Evolutionary conservation across 2,888 invertebrate genomes (phyloP).

Genomic region (Thymelicus sylvestris): DNA sequence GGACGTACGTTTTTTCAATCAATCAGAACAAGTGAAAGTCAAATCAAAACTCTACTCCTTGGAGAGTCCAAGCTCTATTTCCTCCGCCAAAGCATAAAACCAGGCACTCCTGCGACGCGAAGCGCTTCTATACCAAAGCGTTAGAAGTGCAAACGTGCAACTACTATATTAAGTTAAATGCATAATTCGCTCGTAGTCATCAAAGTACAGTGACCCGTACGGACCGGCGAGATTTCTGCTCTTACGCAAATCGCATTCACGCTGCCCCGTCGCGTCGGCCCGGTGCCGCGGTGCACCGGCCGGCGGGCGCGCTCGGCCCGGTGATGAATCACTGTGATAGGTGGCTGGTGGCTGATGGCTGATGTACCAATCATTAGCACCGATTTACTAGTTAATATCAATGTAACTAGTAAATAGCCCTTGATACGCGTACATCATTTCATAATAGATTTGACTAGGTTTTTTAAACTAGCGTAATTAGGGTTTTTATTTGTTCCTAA

Average conservation of each 20-base stretch:
- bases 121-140: neutral
- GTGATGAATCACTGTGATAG: conserved; percentile 33
- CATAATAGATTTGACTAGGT: too few relatives aligned
- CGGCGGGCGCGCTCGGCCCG: conserved; percentile 7
- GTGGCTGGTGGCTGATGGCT: conserved; percentile 4
- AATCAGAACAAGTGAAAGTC: too few relatives aligned
- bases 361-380: too few relatives aligned
- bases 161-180: conserved; percentile 15
- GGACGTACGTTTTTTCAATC: too few relatives aligned
- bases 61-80: too few relatives aligned
- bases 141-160: neutral
- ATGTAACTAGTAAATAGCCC: too few relatives aligned
- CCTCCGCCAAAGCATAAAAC: neutral
- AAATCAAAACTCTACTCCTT: too few relatives aligned
- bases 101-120: neutral
- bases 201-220: conserved; percentile 32
- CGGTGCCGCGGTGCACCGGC: conserved; percentile 22
- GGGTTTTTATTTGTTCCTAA: too few relatives aligned
- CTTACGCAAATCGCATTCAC: conserved; percentile 38
- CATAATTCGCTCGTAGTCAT: conserved; percentile 27
- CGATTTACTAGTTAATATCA: too few relatives aligned
- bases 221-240: conserved; percentile 32
- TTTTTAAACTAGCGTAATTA: too few relatives aligned
- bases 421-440: too few relatives aligned
- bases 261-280: conserved; percentile 17